A percentile compares a stretch with the other conserved stretches of the same genome.
Conservation (phyloP, 2,113 vertebrate species). For the Parotia lawesii region DNA sequence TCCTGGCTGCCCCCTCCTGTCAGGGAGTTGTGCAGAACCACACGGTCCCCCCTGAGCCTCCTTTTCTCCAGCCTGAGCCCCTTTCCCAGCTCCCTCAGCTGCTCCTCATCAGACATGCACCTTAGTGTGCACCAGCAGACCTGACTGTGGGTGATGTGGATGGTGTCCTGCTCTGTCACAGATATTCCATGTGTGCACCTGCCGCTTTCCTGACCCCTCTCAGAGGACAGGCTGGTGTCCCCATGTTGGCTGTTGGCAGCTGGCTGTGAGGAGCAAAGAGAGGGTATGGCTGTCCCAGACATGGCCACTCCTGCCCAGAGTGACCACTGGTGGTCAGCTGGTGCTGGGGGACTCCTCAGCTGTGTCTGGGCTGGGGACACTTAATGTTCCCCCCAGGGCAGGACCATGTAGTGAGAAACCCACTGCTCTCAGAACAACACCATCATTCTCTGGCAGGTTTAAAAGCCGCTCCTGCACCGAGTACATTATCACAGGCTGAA, state of each 20-base stretch:
- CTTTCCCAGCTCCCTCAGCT: not conserved
- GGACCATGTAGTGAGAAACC: rapidly evolving
- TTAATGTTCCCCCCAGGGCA: not conserved
- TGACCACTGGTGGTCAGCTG: not conserved
- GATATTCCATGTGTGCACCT: no score
- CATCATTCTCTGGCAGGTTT: not conserved
- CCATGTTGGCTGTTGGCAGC: not conserved
- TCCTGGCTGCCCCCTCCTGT: not conserved
- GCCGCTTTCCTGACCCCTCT: not conserved
- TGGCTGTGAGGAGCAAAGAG: not conserved
- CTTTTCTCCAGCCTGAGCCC: not conserved
- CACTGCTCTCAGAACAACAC: no score
- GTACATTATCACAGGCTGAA: rapidly evolving
- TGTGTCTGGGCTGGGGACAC: no score
- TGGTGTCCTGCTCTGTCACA: not conserved
- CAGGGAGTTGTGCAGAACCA: not conserved
- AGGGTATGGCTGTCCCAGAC: not conserved
- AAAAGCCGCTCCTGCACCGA: not conserved
- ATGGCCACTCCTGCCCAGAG: not conserved
- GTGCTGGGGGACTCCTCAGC: not conserved
- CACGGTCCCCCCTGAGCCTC: not conserved
- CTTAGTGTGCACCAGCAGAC: rapidly evolving
- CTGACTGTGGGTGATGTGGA: rapidly evolving
- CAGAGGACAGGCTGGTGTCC: no score
- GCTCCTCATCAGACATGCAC: not conserved